A percentile compares a stretch with the other conserved stretches of the same genome.
Conservation (phyloP, 2,113 vertebrate genomes). For the Puma concolor region DNA sequence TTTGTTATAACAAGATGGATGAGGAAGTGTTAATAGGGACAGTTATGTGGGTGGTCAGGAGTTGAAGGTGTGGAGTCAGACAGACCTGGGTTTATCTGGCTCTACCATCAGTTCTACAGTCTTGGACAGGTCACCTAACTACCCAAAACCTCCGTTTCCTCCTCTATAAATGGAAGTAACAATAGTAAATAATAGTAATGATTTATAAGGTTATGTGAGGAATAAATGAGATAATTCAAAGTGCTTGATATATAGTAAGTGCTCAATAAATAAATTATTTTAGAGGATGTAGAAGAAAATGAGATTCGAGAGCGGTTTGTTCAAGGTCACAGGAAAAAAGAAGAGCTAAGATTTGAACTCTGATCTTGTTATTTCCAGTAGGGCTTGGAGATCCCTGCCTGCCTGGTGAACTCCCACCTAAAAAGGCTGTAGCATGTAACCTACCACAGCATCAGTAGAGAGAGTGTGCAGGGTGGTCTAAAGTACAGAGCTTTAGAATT, state of each 20-base stretch:
- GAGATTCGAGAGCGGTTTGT: background rate
- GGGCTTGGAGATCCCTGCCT: background rate
- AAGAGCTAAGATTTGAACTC: background rate
- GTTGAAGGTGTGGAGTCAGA: background rate
- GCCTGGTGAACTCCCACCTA: background rate
- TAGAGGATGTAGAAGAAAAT: conserved; percentile 46
- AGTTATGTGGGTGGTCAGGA: background rate
- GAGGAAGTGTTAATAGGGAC: background rate
- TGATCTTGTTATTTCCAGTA: background rate
- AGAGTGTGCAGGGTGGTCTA: background rate
- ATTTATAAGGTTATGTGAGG: background rate
- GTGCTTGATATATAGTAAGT: background rate
- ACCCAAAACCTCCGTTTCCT: background rate
- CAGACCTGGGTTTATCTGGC: background rate
- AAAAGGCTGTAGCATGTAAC: background rate
- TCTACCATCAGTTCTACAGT: background rate
- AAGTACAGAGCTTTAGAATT: background rate
- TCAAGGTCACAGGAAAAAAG: background rate
- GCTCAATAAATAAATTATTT: background rate
- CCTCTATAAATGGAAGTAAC: background rate
- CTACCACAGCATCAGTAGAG: background rate
- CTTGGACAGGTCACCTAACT: background rate
- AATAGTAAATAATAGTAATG: background rate
- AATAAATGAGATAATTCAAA: conserved; percentile 37
- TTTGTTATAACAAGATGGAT: background rate